Conservation (phyloP, 1,140 invertebrate genomes). For the Aphidius gifuensis region DNA sequence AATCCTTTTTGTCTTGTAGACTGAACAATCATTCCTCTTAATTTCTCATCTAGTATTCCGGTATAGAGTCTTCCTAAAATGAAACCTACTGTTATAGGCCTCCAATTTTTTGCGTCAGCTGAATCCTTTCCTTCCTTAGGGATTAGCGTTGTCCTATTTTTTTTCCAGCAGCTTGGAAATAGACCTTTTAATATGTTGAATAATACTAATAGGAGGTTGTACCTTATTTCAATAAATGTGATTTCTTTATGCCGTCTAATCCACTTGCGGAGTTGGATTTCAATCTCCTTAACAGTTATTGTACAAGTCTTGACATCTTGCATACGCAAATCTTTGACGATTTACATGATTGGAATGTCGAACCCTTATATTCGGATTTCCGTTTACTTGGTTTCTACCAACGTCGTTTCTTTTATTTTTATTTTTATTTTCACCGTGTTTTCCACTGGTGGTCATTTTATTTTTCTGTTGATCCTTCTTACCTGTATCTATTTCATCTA, state of each 20-base stretch:
- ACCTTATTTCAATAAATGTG: neutral
- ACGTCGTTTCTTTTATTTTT: no score
- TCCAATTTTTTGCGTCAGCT: constrained; percentile 20
- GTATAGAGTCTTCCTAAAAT: constrained; percentile 25
- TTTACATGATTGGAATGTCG: neutral
- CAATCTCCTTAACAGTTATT: neutral
- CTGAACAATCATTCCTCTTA: neutral
- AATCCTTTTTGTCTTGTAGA: constrained; percentile 31
- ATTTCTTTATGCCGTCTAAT: constrained; percentile 5
- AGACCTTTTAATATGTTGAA: constrained; percentile 14
- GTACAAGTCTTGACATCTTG: constrained; percentile 4
- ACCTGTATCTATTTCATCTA: no score
- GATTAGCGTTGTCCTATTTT: constrained; percentile 30
- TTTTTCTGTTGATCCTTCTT: no score
- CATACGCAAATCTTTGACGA: neutral
- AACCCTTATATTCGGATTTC: no score
- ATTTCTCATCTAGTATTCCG: constrained; percentile 8
- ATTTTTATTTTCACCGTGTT: no score
- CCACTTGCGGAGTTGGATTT: neutral
- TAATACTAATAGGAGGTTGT: neutral
- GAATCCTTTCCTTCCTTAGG: constrained; percentile 29
- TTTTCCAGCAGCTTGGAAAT: constrained; percentile 23
- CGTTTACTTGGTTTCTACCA: no score
- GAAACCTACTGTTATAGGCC: constrained; percentile 32
- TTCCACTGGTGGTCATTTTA: no score